Evolutionary conservation across 1,140 invertebrate species (phyloP), one percentile per base, ranked within the genome.

Genomic region (Watersipora subatra): DNA sequence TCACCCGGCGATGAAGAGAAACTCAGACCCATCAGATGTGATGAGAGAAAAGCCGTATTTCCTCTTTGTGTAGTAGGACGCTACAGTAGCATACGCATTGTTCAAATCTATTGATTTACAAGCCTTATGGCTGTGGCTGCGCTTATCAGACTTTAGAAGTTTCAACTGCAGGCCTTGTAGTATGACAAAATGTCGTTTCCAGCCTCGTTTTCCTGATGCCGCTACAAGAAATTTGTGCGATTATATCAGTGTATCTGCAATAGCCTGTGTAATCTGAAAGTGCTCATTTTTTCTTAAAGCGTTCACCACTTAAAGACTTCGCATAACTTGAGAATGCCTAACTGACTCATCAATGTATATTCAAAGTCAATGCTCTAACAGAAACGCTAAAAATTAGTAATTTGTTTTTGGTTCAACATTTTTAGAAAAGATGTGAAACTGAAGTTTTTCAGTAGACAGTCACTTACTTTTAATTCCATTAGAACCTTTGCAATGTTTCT

Each of bases 31-130:
- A 82, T 97, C 93, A 28, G 93, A 90, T 46, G 93, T 97, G 77
- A 93, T 89, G 71, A 98, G 84, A 73, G 93, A 84, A 77, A 98
- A 97, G 59, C 97, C 94, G 80, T 95, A 91, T 80, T 95, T 90
- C 75, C 96, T 96, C 81, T 99, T 98, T 30, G 87, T 93, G 76
- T 99, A 99, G 80, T 98, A 93, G n/a, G 85, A 86, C 1, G 94
- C 93, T 81, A 89, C 91, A 22, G 91, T 92, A 57, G 93, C 94
- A 63, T 96, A 81, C 28, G 92, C 88, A 82, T 98, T 94, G 83
- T 99, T 94, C 78, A 97, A 90, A 70, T 92, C 80, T 71, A 92
- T 87, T 12, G 7, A n/a, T n/a, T 46, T 46, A 7, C 7, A 7
- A 12, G n/a, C 34, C n/a, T 46, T 46, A 46, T 7, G 34, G 7